Base-by-base conservation (phyloP, 2,113 vertebrate genomes). In the Paratilapia polleni region DNA sequence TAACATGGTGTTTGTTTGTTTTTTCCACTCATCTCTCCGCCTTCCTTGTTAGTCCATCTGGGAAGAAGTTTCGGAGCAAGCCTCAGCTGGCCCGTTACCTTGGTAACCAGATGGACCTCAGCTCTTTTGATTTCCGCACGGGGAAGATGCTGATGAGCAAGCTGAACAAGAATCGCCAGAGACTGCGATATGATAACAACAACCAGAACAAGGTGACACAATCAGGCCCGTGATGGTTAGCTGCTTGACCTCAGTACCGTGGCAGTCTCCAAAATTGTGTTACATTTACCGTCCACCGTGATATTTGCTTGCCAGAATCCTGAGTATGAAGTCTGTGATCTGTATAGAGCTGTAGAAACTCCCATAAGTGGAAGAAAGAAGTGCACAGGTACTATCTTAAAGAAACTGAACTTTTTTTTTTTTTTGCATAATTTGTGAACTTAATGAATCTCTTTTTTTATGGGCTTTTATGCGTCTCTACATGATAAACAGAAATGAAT, bases 1-100 rank as follows among this genome's bases (percentile, higher is more conserved):
- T 49, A 73, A 57, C 66, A 1, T 60, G 9, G 6, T 47, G 54
- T 0, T 81, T 26, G 91, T 3, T 43, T 19, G 3, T 13, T 11
- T 43, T 12, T 10, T 8, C 80, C 0, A 15, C 83, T 83, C 75
- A 41, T 88, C 22, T 91, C 78, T 83, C 63, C 38, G 8, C 41
- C 24, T 31, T 9, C 61, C 64, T 26, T 6, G 1, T 22, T 93
- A 99, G 98, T 97, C 98, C 98, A 11, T 98, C 98, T 68, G 98
- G 98, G 88, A 99, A 99, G 95, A 99, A 99, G 96, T 99, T 99
- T 94, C 97, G 98, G 79, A 99, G 98, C 95, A 99, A 99, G 91
- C 98, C 98, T 3, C 98, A 99, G 95, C 95, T 99, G 95, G 98
- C 98, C 0, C 97, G 98, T 8, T 99, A 99, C 96, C 94, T 99